Evolutionary conservation across 2,113 vertebrate species (phyloP).

Genomic region (Tetrax tetrax): DNA sequence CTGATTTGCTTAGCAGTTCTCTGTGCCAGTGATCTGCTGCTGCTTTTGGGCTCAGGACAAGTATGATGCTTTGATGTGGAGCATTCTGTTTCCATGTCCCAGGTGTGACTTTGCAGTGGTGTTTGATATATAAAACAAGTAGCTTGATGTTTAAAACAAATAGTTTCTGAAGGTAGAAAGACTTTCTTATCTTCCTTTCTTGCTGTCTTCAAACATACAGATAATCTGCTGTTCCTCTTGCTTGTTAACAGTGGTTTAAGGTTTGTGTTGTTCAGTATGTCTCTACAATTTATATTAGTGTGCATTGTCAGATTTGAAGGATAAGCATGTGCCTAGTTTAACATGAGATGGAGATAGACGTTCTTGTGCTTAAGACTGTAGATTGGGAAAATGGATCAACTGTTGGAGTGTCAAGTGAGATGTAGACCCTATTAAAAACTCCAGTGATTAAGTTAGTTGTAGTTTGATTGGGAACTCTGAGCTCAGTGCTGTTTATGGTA

Average conservation of each 20-base stretch:
- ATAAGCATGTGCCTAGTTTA: background rate
- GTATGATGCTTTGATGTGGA: background rate
- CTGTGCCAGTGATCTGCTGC: background rate
- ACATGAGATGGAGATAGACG: background rate
- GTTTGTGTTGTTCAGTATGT: background rate
- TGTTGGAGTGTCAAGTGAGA: background rate
- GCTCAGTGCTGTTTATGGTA: background rate
- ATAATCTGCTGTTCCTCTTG: background rate
- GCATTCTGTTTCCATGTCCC: background rate
- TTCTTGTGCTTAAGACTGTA: background rate
- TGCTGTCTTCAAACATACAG: background rate
- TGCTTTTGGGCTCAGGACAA: background rate
- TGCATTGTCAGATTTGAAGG: background rate
- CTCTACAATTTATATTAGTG: background rate
- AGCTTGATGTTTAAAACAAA: background rate
- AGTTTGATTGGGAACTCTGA: background rate
- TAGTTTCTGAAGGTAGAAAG: background rate
- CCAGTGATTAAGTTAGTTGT: background rate
- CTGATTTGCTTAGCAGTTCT: background rate
- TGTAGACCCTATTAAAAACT: background rate
- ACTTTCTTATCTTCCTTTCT: background rate
- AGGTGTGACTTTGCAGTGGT: background rate
- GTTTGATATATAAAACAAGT: background rate
- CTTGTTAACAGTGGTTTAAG: background rate
- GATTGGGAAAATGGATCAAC: background rate